These are phyloP conservation scores for Teleogryllus oceanicus DNA, from an alignment of 2,888 invertebrate species.

Conservation along the genomic window DNA sequence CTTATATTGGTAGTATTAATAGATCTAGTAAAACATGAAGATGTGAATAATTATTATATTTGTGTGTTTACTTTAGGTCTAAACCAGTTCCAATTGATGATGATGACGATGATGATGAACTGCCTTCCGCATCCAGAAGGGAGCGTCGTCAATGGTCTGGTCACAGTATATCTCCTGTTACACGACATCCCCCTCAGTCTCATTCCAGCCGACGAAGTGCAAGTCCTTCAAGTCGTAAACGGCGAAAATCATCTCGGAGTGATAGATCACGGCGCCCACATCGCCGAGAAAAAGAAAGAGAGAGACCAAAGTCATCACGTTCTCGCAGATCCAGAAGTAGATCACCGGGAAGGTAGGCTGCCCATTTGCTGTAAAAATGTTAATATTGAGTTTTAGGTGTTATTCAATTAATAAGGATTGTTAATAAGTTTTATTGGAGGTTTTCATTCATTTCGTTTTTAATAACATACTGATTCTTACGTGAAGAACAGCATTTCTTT, in stretches of 20 bases:
- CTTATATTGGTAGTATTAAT: no score
- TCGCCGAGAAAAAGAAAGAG: constrained; percentile 32
- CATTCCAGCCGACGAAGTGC: constrained; percentile 22
- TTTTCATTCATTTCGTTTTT: no score
- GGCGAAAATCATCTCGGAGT: constrained; percentile 32
- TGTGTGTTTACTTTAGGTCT: neutral
- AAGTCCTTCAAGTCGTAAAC: constrained; percentile 42
- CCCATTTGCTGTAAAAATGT: neutral
- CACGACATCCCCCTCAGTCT: neutral
- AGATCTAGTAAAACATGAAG: no score
- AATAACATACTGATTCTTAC: no score
- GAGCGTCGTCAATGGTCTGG: neutral
- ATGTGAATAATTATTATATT: no score
- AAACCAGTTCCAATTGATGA: constrained; percentile 21
- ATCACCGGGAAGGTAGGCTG: constrained; percentile 31
- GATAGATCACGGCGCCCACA: constrained; percentile 31
- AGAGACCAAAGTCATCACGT: constrained; percentile 23
- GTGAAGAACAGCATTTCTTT: no score
- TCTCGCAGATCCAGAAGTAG: constrained; percentile 29
- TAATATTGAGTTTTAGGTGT: no score
- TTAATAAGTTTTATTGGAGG: no score
- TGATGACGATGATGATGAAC: constrained; percentile 22
- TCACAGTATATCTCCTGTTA: neutral
- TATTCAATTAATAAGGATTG: no score
- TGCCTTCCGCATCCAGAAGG: neutral